A percentile compares a stretch with the other conserved stretches of the same genome.
These are phyloP conservation scores for Pteromalus puparum DNA, from an alignment of 1,140 invertebrate genomes.

Conservation along the genomic window DNA sequence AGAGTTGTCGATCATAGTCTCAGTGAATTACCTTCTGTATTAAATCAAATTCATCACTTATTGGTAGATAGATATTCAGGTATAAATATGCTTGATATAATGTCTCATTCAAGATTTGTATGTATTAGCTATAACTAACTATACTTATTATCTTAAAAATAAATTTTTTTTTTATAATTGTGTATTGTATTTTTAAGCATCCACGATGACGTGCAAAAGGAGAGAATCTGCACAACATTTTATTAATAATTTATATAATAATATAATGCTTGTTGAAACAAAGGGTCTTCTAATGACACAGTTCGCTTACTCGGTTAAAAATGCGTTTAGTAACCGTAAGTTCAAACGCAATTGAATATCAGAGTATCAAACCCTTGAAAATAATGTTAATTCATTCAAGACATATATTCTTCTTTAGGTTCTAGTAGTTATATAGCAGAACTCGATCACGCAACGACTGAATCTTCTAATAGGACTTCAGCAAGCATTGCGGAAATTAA, in stretches of 20 bases:
- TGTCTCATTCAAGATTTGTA: not conserved
- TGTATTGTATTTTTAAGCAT: not conserved
- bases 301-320: not conserved
- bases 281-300: not conserved
- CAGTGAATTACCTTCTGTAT: not conserved
- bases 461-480: not conserved
- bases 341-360: not conserved
- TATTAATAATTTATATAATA: not conserved
- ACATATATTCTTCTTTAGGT: too few relatives aligned
- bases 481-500: not conserved
- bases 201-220: not conserved
- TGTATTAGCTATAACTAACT: not conserved
- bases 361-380: too few relatives aligned
- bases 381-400: too few relatives aligned
- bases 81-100: not conserved
- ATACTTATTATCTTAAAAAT: too few relatives aligned
- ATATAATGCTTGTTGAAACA: not conserved
- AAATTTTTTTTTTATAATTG: too few relatives aligned
- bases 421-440: not conserved
- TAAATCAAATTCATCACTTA: not conserved
- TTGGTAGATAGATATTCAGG: not conserved
- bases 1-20: not conserved
- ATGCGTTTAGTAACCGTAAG: not conserved
- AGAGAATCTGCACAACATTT: not conserved
- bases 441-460: not conserved